Conservation (phyloP, 1,140 invertebrate species). For the Mamestra configurata region DNA sequence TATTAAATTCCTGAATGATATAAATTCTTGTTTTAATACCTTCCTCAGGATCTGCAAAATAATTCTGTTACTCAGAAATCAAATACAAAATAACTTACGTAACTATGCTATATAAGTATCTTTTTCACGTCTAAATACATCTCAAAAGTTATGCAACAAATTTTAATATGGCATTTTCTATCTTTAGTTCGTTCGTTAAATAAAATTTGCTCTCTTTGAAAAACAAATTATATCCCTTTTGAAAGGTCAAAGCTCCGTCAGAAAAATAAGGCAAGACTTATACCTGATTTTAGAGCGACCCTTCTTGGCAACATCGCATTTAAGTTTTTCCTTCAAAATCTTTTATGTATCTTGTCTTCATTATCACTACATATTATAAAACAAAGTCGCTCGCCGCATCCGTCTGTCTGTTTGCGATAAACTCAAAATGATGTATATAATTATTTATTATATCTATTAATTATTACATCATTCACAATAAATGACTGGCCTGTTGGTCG, state of each 20-base stretch:
- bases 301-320: slow-evolving; percentile 1
- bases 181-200: background rate
- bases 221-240: slow-evolving; percentile 36
- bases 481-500: too few species aligned
- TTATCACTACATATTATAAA: too few species aligned
- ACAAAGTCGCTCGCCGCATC: too few species aligned
- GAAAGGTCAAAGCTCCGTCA: background rate
- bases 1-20: background rate
- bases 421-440: too few species aligned
- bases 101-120: background rate
- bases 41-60: background rate
- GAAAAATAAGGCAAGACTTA: background rate
- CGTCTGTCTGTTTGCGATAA: too few species aligned
- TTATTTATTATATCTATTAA: too few species aligned
- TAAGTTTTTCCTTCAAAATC: background rate
- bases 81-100: too few species aligned
- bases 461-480: too few species aligned
- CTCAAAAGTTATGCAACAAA: background rate
- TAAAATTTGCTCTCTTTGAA: slow-evolving; percentile 9
- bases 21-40: too few species aligned
- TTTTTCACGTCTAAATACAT: background rate
- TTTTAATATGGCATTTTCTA: background rate
- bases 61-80: background rate
- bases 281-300: background rate
- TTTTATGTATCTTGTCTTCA: background rate